A percentile compares a stretch with the other conserved stretches of the same genome.
Evolutionary conservation across 37 sponge, comb jelly and placozoan genomes (phyloP).

Genomic region (Geodia barretti): DNA sequence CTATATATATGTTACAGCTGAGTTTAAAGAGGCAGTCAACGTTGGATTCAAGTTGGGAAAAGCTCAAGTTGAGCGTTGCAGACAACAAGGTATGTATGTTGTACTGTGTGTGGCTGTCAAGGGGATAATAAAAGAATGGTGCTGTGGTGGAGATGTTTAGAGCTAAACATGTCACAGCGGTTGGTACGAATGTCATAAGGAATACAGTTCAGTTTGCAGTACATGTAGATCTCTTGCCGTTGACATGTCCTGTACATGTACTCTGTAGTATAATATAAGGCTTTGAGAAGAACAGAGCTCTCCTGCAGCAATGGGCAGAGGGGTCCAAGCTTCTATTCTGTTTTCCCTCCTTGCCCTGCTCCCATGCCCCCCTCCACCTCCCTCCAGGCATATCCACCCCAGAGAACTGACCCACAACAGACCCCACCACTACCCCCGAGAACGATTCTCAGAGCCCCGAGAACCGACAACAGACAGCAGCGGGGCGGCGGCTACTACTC

Average conservation of each 20-base stretch:
- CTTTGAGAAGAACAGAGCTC: too few relatives aligned
- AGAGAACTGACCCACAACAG: background rate
- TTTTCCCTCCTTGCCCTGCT: background rate
- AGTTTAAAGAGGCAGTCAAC: conserved; percentile 39
- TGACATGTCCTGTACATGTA: too few relatives aligned
- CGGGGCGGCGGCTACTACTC: background rate
- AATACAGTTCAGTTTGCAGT: too few relatives aligned
- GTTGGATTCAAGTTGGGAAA: conserved; percentile 17
- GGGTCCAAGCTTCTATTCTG: background rate
- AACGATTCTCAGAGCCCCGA: background rate
- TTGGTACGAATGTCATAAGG: too few relatives aligned
- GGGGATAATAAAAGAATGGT: too few relatives aligned
- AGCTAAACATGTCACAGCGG: background rate
- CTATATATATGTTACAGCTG: conserved; percentile 30
- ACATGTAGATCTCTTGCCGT: background rate
- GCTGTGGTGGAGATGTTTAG: background rate
- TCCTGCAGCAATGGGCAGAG: too few relatives aligned
- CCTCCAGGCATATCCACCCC: too few relatives aligned
- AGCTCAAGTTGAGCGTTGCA: conserved; percentile 1
- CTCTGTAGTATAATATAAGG: too few relatives aligned
- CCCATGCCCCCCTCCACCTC: conserved; percentile 6
- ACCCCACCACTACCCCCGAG: background rate
- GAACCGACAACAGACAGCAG: too few relatives aligned
- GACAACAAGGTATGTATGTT: background rate
- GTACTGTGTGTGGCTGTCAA: too few relatives aligned